Conservation (phyloP, 2,113 vertebrate species). For the Coptodon bakossiorum region DNA sequence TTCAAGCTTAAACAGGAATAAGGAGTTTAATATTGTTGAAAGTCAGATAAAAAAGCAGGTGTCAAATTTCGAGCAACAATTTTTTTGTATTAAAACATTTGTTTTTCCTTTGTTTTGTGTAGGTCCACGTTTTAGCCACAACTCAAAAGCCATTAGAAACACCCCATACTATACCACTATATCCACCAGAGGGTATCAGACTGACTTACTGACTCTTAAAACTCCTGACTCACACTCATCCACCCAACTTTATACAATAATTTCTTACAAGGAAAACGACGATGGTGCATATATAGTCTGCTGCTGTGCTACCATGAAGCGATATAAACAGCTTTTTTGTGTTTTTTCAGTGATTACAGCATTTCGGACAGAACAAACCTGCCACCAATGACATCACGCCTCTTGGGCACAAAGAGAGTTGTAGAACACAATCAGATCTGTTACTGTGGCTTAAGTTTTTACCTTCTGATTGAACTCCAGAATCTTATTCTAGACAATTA, state of each 20-base stretch:
- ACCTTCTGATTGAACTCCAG: not conserved
- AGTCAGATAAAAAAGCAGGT: not conserved
- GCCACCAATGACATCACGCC: not conserved
- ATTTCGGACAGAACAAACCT: not conserved
- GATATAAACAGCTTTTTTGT: not conserved
- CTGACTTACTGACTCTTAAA: not conserved
- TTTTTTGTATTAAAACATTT: not conserved
- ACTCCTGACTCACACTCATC: not conserved
- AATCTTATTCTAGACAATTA: constrained; percentile 14
- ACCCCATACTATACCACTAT: not conserved
- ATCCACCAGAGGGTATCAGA: constrained; percentile 29
- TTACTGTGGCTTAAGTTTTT: constrained; percentile 24
- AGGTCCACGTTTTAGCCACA: not conserved
- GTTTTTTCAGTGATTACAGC: not conserved
- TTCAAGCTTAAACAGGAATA: not conserved
- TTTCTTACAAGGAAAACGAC: not conserved
- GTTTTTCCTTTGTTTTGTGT: not conserved
- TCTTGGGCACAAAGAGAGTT: not conserved
- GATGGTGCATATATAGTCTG: not conserved
- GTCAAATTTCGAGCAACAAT: not conserved
- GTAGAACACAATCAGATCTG: not conserved
- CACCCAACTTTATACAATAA: not conserved
- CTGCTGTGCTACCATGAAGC: not conserved
- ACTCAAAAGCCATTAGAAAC: not conserved
- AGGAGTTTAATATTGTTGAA: not conserved